A percentile compares a stretch with the other conserved stretches of the same genome.
Evolutionary conservation across 2,888 invertebrate species (phyloP).

Genomic region (Scaptomyza polygonia): DNA sequence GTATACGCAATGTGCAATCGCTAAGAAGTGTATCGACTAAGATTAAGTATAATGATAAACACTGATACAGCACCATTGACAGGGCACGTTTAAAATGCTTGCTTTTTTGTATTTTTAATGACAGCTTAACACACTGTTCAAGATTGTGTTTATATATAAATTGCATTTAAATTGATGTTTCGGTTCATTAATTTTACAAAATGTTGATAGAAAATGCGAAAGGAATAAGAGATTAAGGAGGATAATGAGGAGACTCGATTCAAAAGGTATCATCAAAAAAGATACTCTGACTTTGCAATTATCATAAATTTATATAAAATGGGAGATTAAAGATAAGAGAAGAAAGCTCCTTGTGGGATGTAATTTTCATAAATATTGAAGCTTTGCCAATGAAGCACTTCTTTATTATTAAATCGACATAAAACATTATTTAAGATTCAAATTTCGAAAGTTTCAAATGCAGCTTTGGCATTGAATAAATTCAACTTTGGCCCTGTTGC

Average conservation of each 20-base stretch:
- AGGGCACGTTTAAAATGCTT: neutral
- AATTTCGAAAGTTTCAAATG: neutral
- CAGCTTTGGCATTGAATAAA: constrained; percentile 2
- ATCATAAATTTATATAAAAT: too few relatives aligned
- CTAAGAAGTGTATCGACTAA: neutral
- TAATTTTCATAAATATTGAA: neutral
- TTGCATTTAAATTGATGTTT: constrained; percentile 1
- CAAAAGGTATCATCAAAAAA: neutral
- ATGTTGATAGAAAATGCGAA: neutral
- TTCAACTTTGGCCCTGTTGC: constrained; percentile 2
- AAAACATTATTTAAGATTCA: neutral
- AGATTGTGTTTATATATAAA: too few relatives aligned
- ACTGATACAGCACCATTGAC: neutral
- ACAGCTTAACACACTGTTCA: constrained; percentile 10
- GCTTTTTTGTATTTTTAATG: neutral
- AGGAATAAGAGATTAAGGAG: constrained; percentile 2
- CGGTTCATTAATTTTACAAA: neutral
- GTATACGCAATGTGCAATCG: constrained; percentile 40
- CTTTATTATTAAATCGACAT: neutral
- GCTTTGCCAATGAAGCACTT: neutral
- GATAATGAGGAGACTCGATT: neutral
- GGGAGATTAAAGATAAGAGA: neutral
- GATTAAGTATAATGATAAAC: constrained; percentile 15
- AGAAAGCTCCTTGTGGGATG: neutral
- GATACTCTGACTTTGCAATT: neutral